Evolutionary conservation across 2,888 invertebrate genomes (phyloP), one percentile per base, ranked within the genome.

Genomic region (Xestia ashworthii): DNA sequence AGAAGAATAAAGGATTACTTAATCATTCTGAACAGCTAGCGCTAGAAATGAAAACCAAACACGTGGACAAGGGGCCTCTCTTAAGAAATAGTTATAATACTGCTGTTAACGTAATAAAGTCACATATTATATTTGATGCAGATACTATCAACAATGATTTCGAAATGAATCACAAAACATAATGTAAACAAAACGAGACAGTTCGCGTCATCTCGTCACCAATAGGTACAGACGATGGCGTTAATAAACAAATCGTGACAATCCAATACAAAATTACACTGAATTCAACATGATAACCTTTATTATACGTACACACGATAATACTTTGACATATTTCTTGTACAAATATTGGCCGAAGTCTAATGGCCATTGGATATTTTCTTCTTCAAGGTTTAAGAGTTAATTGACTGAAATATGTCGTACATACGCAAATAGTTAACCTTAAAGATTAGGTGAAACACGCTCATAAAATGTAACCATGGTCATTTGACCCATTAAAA

Each of bases 241-340:
- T 80, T 87, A 91, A 89, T 80, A 82, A 68, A 75, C 53, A 77
- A 79, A 76, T 87, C 92, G 89, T 90, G 92, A 90, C 87, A 78
- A 68, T 72, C 82, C 79, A 89, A 91, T 88, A 81, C 70, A 76
- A 81, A 81, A 88, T 88, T 55, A 83, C 85, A 87, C 79, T 84
- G 64, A 82, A 86, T 84, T 85, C 82, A 78, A 71, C 74, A 71
- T 87, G 80, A 85, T 86, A 85, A 87, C 85, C 82, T 85, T 84
- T 83, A 82, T 78, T 78, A 71, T 74, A 74, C 19, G 70, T 78
- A 82, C 16, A 65, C 65, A 16, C 69, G 85, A 82, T 78, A 79
- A 86, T 80, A 77, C 44, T 60, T 64, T 73, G 70, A 83, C 79
- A 80, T 74, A 69, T 72, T 71, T 77, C 53, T 77, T 75, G 58